A percentile compares a stretch with the other conserved stretches of the same genome.
phyloP scores from a whole-genome alignment of 2,888 invertebrate species.

The Azorinus chamasolen region DNA sequence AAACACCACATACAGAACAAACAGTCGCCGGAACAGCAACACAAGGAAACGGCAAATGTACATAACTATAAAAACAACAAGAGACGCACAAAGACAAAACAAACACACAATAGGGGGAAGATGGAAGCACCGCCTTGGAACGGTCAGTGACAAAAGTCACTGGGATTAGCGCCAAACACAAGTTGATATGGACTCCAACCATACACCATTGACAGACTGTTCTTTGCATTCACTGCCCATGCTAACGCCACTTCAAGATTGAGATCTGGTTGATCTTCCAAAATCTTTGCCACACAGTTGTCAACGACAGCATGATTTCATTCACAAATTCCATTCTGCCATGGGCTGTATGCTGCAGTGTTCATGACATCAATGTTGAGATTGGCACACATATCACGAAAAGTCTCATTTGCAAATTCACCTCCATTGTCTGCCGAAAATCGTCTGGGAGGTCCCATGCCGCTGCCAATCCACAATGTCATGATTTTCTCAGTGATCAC shows the following conservation, averaged over 20 bases:
- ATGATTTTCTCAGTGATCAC: constrained; percentile 35
- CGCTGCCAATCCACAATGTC: constrained; percentile 42
- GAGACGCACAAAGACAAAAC: no score
- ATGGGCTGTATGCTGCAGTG: constrained; percentile 48
- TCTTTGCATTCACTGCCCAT: constrained; percentile 51
- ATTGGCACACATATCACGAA: constrained; percentile 46
- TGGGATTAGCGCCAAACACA: constrained; percentile 50
- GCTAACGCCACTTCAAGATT: constrained; percentile 36
- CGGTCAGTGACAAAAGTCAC: no score
- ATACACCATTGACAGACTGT: constrained; percentile 41
- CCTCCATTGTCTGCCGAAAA: constrained; percentile 51
- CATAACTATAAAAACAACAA: no score
- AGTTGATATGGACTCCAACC: constrained; percentile 54
- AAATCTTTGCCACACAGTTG: constrained; percentile 40
- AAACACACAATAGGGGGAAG: no score
- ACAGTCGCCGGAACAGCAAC: no score
- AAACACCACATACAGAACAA: no score
- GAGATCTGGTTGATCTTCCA: constrained; percentile 32
- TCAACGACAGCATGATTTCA: constrained; percentile 49
- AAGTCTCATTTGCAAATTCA: constrained; percentile 53
- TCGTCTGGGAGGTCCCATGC: constrained; percentile 26
- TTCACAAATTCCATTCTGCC: constrained; percentile 51
- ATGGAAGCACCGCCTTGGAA: no score
- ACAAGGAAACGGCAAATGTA: no score
- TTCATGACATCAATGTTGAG: constrained; percentile 44